Conservation (phyloP, 2,797 vertebrate genomes). For the Thunnus albacares region DNA sequence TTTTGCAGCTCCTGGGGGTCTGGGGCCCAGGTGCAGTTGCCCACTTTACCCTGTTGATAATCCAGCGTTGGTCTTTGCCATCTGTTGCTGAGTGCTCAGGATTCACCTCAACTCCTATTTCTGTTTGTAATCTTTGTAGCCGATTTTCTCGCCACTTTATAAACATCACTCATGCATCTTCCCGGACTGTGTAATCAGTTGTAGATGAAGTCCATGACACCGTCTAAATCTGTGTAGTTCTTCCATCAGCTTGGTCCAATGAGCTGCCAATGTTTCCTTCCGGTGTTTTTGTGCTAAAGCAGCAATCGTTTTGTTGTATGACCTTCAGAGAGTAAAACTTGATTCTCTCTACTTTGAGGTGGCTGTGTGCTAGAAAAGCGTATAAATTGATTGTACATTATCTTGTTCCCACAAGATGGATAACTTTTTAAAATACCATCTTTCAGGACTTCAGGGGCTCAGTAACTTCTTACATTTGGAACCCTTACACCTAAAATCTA, state of each 20-base stretch:
- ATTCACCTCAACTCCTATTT: no score
- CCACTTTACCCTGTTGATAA: not conserved
- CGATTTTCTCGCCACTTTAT: not conserved
- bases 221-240: not conserved
- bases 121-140: not conserved
- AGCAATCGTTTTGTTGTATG: not conserved
- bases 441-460: no score
- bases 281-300: not conserved
- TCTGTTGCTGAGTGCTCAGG: no score
- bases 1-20: no score
- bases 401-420: not conserved
- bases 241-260: not conserved
- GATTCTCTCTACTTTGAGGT: not conserved
- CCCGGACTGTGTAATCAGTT: no score
- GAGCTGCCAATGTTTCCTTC: not conserved
- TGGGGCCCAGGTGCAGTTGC: no score
- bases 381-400: not conserved
- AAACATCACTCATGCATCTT: no score
- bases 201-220: no score
- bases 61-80: not conserved
- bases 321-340: not conserved
- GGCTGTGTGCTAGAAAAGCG: not conserved
- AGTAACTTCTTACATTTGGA: no score
- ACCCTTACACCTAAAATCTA: no score
- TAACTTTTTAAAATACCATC: no score